Evolutionary conservation across 2,113 vertebrate genomes (phyloP), one percentile per base, ranked within the genome.

Genomic region (Passer montanus): DNA sequence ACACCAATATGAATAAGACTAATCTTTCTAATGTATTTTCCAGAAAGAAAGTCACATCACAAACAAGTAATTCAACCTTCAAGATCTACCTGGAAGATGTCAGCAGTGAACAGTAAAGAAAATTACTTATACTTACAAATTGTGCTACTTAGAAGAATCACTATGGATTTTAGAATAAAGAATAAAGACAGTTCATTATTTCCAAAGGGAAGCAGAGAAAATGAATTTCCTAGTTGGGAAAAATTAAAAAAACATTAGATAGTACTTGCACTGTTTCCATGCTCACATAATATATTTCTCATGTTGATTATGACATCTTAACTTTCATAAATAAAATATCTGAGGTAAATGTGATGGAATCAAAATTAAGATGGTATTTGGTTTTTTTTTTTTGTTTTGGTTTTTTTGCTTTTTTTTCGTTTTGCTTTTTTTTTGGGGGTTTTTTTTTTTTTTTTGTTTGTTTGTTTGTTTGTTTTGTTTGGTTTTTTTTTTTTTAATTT

Each of bases 231-330:
- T 53, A 56, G 16, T 5, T 13, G 7, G 15, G 0, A 30, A 33
- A n/a, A 39, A 11, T 15, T 56, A 31, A 31, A 24, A 62, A 33
- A 1, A 6, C 7, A 8, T 52, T 59, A 53, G 16, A 46, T 56
- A 49, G 4, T 62, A 33, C 64, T 87, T 90, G n/a, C 49, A 83
- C 60, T 94, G 59, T 90, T 95, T 88, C 27, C 15, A 43, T 75
- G 30, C 44, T 62, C 70, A 82, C 33, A 50, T 66, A 74, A 47
- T 69, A 83, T 37, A 50, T 96, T 96, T 97, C 82, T 90, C 58
- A 89, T 85, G 4, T 94, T 74, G 50, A 89, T 53, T 64, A 59
- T 76, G 37, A 26, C 19, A 60, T 28, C 39, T 60, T 82, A 59
- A 80, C 20, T 89, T 87, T 69, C 28, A 68, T 41, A 72, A 22